Percentiles rank a stretch among this genome's conserved stretches.
These are phyloP conservation scores for Chromis chromis DNA, from an alignment of 2,797 vertebrate species.

Conservation along the genomic window DNA sequence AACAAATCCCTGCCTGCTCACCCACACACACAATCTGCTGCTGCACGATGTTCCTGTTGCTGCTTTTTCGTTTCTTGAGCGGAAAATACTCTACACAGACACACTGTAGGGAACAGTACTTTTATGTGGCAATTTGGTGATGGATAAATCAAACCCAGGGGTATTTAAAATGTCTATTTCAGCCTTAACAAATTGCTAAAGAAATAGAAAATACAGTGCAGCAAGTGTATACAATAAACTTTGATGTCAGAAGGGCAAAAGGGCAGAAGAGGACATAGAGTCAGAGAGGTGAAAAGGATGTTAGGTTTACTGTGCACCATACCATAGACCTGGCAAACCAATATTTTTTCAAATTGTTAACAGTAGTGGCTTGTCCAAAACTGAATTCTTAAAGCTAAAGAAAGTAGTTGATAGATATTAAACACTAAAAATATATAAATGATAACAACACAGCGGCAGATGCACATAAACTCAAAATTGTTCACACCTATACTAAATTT, in stretches of 20 bases:
- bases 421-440: no score
- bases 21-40: slow-evolving; percentile 61
- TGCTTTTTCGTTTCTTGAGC: slow-evolving; percentile 33
- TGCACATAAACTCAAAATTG: no score
- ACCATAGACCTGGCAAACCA: no score
- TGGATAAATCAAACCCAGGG: slow-evolving; percentile 24
- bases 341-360: no score
- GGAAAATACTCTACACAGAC: slow-evolving; percentile 39
- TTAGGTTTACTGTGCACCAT: no score
- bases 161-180: slow-evolving; percentile 23
- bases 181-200: not conserved
- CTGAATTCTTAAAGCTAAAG: no score
- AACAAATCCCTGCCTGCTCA: slow-evolving; percentile 49
- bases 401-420: no score
- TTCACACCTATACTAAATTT: no score
- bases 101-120: slow-evolving; percentile 22
- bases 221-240: not conserved
- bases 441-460: no score
- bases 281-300: no score
- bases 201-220: not conserved
- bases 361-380: no score
- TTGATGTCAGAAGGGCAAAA: not conserved
- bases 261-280: no score
- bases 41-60: slow-evolving; percentile 36
- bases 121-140: slow-evolving; percentile 46